Conservation (phyloP, 92 coral and sea anemone genomes). For the Parazoanthus darwini region DNA sequence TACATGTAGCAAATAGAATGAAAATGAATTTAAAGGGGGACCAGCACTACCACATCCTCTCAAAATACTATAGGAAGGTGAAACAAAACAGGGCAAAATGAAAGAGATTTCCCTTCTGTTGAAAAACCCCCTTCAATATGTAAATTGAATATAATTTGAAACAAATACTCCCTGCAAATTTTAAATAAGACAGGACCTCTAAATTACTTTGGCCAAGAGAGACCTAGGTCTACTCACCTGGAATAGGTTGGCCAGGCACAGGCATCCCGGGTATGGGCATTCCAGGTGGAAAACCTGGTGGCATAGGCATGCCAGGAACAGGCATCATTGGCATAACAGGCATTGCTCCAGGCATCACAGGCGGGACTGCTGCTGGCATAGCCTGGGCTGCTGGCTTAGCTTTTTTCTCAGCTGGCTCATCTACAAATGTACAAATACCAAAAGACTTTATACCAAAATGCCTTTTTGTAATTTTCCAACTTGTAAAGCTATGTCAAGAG, state of each 20-base stretch:
- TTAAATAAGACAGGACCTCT: neutral
- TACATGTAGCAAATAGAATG: neutral
- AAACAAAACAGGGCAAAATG: neutral
- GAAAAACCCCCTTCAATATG: neutral
- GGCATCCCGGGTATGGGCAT: conserved; percentile 57
- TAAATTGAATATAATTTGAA: conserved; percentile 5
- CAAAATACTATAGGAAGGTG: too few relatives aligned
- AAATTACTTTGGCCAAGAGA: neutral
- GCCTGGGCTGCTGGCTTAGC: conserved; percentile 73
- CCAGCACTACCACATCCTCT: too few relatives aligned
- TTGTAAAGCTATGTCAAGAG: neutral
- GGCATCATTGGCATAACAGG: conserved; percentile 96
- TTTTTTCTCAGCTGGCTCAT: conserved; percentile 88
- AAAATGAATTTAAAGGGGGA: too few relatives aligned
- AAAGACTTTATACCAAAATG: too few relatives aligned
- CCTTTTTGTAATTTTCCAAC: too few relatives aligned
- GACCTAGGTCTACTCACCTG: conserved; percentile 54
- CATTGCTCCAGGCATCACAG: conserved; percentile 54
- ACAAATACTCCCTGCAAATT: neutral
- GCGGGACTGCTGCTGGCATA: conserved; percentile 46
- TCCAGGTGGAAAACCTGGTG: conserved; percentile 77
- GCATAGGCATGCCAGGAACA: conserved; percentile 86
- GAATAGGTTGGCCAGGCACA: conserved; percentile 71
- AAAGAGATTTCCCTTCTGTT: neutral
- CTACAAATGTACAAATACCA: conserved; percentile 22